Conservation (phyloP, 2,797 vertebrate genomes). For the Sebastes itinus region DNA sequence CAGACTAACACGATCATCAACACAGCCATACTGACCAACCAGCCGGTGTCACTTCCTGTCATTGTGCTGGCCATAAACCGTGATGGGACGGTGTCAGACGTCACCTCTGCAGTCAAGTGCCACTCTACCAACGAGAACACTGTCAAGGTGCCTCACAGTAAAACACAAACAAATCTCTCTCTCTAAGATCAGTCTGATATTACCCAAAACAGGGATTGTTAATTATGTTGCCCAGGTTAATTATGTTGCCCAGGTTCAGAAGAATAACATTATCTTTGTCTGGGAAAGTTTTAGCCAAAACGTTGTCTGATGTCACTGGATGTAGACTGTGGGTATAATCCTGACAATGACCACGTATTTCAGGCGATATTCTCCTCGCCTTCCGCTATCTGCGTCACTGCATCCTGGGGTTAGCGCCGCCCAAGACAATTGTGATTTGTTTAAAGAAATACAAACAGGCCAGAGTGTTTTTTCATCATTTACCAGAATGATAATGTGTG, state of each 20-base stretch:
- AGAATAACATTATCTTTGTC: neutral
- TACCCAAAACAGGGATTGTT: neutral
- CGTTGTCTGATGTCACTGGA: neutral
- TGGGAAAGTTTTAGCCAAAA: neutral
- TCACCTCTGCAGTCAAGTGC: slow-evolving; percentile 79
- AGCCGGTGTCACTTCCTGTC: slow-evolving; percentile 74
- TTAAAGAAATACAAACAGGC: too few relatives aligned
- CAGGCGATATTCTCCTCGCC: too few relatives aligned
- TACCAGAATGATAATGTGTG: too few relatives aligned
- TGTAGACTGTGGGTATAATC: too few relatives aligned
- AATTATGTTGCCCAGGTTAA: neutral
- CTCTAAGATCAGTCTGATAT: neutral
- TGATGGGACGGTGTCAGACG: slow-evolving; percentile 74
- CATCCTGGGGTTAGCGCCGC: too few relatives aligned
- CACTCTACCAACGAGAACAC: slow-evolving; percentile 75
- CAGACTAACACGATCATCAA: slow-evolving; percentile 81
- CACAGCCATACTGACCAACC: slow-evolving; percentile 79
- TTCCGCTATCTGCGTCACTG: too few relatives aligned
- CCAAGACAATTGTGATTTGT: too few relatives aligned
- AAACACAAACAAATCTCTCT: neutral
- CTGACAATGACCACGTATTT: too few relatives aligned
- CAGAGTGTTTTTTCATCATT: too few relatives aligned
- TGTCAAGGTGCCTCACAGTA: slow-evolving; percentile 66
- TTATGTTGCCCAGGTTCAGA: neutral
- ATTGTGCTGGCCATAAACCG: slow-evolving; percentile 69